These are phyloP conservation scores for Dicaeum eximium DNA, from an alignment of 2,113 vertebrate genomes.

Conservation along the genomic window DNA sequence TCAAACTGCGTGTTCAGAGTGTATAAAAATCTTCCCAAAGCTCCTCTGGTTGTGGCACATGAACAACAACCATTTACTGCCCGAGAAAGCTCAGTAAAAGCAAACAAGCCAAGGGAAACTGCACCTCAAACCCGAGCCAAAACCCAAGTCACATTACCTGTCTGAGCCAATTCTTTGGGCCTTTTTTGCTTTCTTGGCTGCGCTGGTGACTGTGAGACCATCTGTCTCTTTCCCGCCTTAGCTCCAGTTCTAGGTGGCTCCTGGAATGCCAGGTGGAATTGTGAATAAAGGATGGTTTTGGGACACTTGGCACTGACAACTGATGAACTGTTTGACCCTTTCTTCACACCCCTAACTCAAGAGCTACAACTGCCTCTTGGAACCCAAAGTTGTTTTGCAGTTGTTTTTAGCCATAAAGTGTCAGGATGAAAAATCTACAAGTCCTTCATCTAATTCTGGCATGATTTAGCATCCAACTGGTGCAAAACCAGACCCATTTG, in stretches of 20 bases:
- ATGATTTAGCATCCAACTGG: background rate
- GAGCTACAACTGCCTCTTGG: background rate
- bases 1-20: accelerated
- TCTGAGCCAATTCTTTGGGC: slow-evolving; percentile 61
- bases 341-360: background rate
- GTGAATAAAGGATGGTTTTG: background rate
- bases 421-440: background rate
- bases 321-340: background rate
- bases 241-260: slow-evolving; percentile 79
- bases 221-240: slow-evolving; percentile 79
- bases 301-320: background rate
- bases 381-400: accelerated
- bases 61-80: accelerated
- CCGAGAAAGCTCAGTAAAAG: background rate
- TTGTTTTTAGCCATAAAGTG: accelerated
- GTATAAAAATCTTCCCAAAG: background rate
- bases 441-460: background rate
- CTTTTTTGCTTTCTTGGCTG: slow-evolving; percentile 49
- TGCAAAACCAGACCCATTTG: background rate
- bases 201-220: slow-evolving; percentile 46
- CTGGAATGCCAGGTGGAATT: slow-evolving; percentile 58
- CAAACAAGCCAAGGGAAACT: background rate
- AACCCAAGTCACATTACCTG: slow-evolving; percentile 44
- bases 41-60: background rate
- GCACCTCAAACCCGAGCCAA: background rate